Base-by-base conservation (phyloP, 2,113 vertebrate species). In the Miniopterus natalensis region DNA sequence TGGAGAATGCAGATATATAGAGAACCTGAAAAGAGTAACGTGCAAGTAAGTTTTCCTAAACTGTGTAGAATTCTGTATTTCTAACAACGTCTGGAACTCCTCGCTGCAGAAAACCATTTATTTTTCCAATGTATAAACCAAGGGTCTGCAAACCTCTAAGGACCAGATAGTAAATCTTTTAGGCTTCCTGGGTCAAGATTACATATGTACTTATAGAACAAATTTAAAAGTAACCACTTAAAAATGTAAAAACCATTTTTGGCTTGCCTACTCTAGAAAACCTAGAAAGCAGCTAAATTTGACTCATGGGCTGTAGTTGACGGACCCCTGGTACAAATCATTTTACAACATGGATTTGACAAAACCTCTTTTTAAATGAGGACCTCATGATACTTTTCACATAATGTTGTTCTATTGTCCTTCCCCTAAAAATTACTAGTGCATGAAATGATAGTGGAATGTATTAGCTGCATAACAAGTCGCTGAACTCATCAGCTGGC, bases 1-100 rank as follows among this genome's bases (percentile, higher is more conserved):
- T 31, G 99, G 99, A 18, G 98, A 98, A 97, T 99, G 99, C 27
- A 20, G 95, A 96, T 99, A 98, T 83, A 83, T 96, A 49, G 96
- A 98, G 78, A 77, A 97, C 47, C 66, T 98, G 55, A 63, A 97
- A 83, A 80, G 5, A 93, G 98, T 98, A 61, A 97, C 98, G 12
- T 99, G 99, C 98, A 97, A 88, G 99, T 99, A 98, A 98, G 98
- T 98, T 88, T 5, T 45, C 31, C 63, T 51, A 63, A 95, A n/a
- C 79, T 45, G 14, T 9, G 4, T 21, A n/a, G 25, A 84, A 63
- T 40, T 95, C 20, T 73, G 0, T 40, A 17, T 92, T 96, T 87
- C 59, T 84, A 70, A 47, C 10, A 49, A 21, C 15, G 3, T 59
- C 71, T 88, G 23, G 86, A 75, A 83, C 5, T 10, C n/a, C 7